These are phyloP conservation scores for Dendropsophus ebraccatus DNA, from an alignment of 2,113 vertebrate species.

Conservation along the genomic window DNA sequence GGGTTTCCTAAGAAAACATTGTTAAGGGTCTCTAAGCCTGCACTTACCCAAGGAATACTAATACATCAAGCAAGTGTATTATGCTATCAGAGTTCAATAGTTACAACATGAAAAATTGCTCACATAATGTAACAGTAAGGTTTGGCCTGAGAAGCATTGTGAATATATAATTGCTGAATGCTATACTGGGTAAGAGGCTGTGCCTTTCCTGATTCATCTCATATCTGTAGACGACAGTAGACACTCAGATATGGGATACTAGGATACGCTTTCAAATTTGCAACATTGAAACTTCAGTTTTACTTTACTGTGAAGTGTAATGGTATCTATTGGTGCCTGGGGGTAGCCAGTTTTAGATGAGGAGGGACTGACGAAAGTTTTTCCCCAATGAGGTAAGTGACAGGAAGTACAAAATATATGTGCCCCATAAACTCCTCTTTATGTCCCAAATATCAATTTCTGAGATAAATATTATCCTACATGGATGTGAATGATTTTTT, in stretches of 20 bases:
- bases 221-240: background rate
- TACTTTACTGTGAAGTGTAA: too few species aligned
- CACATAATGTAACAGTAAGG: background rate
- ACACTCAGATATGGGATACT: too few species aligned
- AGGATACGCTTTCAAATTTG: too few species aligned
- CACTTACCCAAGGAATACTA: slow-evolving; percentile 25
- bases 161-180: background rate
- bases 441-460: too few species aligned
- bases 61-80: background rate
- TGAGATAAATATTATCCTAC: too few species aligned
- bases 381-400: background rate
- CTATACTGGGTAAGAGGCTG: background rate
- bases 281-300: background rate
- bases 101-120: background rate
- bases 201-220: background rate
- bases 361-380: background rate
- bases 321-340: background rate
- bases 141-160: background rate
- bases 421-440: background rate
- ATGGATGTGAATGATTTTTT: too few species aligned
- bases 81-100: background rate
- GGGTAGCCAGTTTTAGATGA: background rate
- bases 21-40: slow-evolving; percentile 31
- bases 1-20: slow-evolving; percentile 39
- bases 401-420: background rate